phyloP scores from a whole-genome alignment of 2,113 vertebrate species.

The Madoqua kirkii region DNA sequence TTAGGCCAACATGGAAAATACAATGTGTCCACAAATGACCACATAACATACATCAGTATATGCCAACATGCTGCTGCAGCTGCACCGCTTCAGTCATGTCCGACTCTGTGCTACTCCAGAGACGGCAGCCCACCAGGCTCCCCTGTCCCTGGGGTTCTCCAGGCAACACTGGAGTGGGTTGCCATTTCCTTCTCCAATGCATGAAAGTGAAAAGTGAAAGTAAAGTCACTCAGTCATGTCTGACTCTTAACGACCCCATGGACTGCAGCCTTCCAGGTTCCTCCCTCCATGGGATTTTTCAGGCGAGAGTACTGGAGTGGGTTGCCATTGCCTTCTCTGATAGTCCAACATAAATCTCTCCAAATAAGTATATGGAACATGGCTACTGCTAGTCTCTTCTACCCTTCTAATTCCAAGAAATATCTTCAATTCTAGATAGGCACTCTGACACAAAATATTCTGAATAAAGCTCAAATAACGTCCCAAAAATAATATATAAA shows the following conservation, averaged over 20 bases:
- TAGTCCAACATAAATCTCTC: conserved; percentile 20
- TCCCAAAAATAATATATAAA: conserved; percentile 35
- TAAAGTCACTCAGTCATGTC: too few relatives aligned
- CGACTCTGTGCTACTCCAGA: too few relatives aligned
- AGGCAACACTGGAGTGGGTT: too few relatives aligned
- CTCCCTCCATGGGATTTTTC: too few relatives aligned
- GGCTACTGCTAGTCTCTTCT: conserved; percentile 13
- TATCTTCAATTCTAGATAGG: conserved; percentile 24
- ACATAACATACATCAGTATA: not conserved
- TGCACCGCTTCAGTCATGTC: rapidly evolving
- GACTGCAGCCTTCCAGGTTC: too few relatives aligned
- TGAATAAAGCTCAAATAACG: conserved; percentile 4
- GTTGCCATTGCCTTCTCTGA: too few relatives aligned
- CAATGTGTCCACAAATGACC: conserved; percentile 7
- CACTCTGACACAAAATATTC: not conserved
- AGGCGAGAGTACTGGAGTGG: too few relatives aligned
- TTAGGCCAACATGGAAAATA: not conserved
- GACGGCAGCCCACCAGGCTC: too few relatives aligned
- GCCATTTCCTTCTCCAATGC: too few relatives aligned
- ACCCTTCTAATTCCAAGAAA: conserved; percentile 12
- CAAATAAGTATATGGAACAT: conserved; percentile 48
- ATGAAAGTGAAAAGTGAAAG: too few relatives aligned
- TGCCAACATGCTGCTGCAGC: not conserved
- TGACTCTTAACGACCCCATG: too few relatives aligned
- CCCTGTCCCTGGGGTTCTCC: too few relatives aligned